Conservation (phyloP, 1,140 invertebrate genomes). For the Chionoecetes opilio region DNA sequence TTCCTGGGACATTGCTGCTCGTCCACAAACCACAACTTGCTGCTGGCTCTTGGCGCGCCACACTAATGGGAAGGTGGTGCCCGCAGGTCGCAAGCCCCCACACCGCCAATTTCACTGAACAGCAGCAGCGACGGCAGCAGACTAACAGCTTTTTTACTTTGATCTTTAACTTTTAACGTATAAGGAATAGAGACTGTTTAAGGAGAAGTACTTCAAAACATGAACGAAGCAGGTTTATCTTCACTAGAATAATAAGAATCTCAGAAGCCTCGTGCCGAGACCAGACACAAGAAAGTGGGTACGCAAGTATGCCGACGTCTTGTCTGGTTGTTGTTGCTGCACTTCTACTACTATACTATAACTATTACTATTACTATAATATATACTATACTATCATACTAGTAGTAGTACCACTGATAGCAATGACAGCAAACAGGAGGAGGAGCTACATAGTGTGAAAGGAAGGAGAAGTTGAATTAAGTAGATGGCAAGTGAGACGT, state of each 20-base stretch:
- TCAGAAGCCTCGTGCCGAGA: background rate
- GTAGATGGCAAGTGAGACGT: background rate
- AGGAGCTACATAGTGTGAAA: background rate
- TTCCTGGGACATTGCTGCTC: background rate
- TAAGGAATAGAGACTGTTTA: background rate
- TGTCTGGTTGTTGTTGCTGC: background rate
- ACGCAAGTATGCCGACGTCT: background rate
- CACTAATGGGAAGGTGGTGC: background rate
- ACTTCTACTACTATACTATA: background rate
- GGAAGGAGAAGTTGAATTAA: background rate
- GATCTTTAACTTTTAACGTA: background rate
- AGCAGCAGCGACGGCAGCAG: background rate
- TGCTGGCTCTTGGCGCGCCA: background rate
- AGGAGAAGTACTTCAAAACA: constrained; percentile 16
- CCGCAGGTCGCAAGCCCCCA: background rate
- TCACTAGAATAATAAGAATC: background rate
- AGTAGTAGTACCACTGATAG: background rate
- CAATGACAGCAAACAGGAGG: background rate
- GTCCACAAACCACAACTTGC: background rate
- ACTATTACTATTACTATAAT: background rate
- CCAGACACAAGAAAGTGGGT: background rate
- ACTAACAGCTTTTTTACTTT: background rate
- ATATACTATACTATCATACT: background rate
- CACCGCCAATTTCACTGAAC: background rate
- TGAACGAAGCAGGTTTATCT: constrained; percentile 11